phyloP scores from a whole-genome alignment of 2,113 vertebrate genomes.

The Corythoichthys haematopterus region DNA sequence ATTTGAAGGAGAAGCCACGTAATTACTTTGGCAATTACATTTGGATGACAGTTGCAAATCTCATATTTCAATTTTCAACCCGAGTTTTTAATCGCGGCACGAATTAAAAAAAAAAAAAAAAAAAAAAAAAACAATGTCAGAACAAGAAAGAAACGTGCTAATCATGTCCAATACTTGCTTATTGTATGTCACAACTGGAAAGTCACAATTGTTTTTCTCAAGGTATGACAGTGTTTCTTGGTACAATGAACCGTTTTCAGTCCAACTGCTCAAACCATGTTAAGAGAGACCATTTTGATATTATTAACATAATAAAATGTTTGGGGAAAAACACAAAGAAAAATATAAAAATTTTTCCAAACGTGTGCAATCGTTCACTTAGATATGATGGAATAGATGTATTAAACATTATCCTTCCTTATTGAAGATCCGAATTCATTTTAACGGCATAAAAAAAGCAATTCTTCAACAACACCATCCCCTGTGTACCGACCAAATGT shows the following conservation, averaged over 20 bases:
- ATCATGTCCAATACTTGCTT: too few species aligned
- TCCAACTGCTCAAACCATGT: background rate
- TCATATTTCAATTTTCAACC: too few species aligned
- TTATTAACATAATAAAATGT: background rate
- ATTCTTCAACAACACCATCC: conserved; percentile 15
- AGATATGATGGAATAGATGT: conserved; percentile 10
- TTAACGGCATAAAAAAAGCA: conserved; percentile 5
- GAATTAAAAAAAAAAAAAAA: too few species aligned
- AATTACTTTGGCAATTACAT: too few species aligned
- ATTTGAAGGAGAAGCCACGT: too few species aligned
- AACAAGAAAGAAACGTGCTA: too few species aligned
- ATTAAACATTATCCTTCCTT: conserved; percentile 5
- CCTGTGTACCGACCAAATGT: conserved; percentile 26
- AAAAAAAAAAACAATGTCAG: too few species aligned
- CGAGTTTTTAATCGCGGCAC: too few species aligned
- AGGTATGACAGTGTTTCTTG: background rate
- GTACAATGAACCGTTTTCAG: background rate
- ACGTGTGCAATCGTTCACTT: background rate
- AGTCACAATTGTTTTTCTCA: too few species aligned
- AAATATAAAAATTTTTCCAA: background rate
- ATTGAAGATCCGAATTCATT: conserved; percentile 10
- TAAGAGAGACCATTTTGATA: background rate
- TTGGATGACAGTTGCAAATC: too few species aligned
- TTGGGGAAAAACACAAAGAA: background rate
- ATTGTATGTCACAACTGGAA: too few species aligned